Base-by-base conservation (phyloP, 2,888 invertebrate species). In the Hydroisotoma schaefferi region DNA sequence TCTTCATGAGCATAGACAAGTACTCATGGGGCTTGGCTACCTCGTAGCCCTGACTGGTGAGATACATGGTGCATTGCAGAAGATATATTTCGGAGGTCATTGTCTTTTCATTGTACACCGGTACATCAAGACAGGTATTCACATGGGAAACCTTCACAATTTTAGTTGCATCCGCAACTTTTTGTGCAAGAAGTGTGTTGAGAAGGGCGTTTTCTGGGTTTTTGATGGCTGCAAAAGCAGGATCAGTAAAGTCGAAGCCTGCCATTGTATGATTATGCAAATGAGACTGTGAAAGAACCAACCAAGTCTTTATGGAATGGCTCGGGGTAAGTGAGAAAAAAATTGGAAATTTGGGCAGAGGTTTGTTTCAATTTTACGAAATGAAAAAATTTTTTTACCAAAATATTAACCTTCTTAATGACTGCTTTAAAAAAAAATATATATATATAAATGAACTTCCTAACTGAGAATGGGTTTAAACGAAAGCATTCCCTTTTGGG, bases 1-100 rank as follows among this genome's bases (percentile, higher is more conserved):
- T 38, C 47, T 54, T 54, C 10, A 59, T 20, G 2, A 48, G n/a
- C 12, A 29, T 46, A 15, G 46, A 33, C 18, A 43, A 12, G 6
- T 12, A 12, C 8, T 15, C 22, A 22, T 43, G 43, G 22, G 6
- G 22, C 18, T 20, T 20, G n/a, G n/a, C 43, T 43, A 6, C 18
- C 10, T 43, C 43, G 18, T 12, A 43, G 18, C 43, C 43, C 18
- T 43, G 43, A 12, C 10, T 18, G 8, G 6, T 43, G 8, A 43
- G 18, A 43, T 43, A 43, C 6, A 12, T 43, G 8, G n/a, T 43
- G 18, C 43, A 43, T 43, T 43, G 6, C 18, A 12, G 6, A 22
- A 43, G 18, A 43, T 12, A 43, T 8, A 18, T 43, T 15, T 8
- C 8, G 6, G 43, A 43, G 6, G 43, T 43, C 43, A 43, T 43